Percentiles rank a stretch among this genome's conserved stretches.
phyloP scores from a whole-genome alignment of 2,888 invertebrate species.

The Junonia oenone region DNA sequence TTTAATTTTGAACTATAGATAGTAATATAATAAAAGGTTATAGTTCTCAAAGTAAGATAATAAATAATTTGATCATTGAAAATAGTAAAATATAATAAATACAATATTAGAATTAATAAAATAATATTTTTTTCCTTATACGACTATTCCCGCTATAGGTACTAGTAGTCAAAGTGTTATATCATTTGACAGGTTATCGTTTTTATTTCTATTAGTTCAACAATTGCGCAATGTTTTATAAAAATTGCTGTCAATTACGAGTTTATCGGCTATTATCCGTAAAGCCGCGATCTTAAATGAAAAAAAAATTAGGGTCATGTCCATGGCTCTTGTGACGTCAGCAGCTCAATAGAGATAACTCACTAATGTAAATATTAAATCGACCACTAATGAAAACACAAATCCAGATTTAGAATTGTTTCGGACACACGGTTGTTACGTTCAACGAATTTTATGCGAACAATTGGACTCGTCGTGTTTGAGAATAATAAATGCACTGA shows the following conservation, averaged over 20 bases:
- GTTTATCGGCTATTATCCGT: constrained; percentile 18
- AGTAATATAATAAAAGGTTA: no score
- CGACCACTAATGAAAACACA: constrained; percentile 24
- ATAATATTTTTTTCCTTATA: no score
- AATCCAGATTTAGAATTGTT: constrained; percentile 28
- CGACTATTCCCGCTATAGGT: no score
- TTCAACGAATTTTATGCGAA: background rate
- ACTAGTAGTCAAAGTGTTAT: background rate
- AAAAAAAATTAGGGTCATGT: constrained; percentile 37
- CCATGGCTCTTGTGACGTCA: constrained; percentile 44
- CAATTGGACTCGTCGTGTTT: no score
- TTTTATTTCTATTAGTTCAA: constrained; percentile 19
- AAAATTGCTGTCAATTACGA: background rate
- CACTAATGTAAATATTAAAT: constrained; percentile 35
- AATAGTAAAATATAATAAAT: no score
- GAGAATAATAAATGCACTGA: no score
- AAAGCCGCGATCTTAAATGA: constrained; percentile 22
- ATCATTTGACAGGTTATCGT: constrained; percentile 14
- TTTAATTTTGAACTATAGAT: no score
- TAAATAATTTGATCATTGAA: no score
- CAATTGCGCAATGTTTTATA: constrained; percentile 13
- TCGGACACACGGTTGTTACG: constrained; percentile 6
- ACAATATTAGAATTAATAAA: no score
- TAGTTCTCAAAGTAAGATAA: no score
- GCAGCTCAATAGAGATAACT: constrained; percentile 39